A percentile compares a stretch with the other conserved stretches of the same genome.
These are phyloP conservation scores for Acronicta psi DNA, from an alignment of 2,888 invertebrate genomes.

Conservation along the genomic window DNA sequence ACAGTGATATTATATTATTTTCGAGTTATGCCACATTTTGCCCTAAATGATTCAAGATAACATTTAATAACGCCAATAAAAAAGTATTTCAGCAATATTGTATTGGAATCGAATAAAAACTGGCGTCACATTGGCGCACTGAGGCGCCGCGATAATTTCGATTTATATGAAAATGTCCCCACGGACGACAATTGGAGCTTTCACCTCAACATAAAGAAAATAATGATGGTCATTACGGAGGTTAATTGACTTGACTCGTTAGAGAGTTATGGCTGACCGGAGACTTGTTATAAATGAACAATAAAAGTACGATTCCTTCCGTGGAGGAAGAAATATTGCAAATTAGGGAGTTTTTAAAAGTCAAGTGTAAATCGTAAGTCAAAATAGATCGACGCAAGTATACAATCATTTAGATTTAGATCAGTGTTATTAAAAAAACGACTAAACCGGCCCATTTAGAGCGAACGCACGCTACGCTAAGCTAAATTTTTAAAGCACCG, in stretches of 20 bases:
- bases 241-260: constrained; percentile 32
- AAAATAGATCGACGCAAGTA: too few species aligned
- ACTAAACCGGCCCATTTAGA: too few species aligned
- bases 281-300: background rate
- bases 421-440: too few species aligned
- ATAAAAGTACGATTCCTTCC: background rate
- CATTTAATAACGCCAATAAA: constrained; percentile 46
- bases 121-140: constrained; percentile 15
- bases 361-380: background rate
- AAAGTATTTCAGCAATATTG: constrained; percentile 44
- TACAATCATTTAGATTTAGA: too few species aligned
- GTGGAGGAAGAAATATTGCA: background rate
- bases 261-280: constrained; percentile 15
- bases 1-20: too few species aligned
- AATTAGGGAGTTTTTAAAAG: background rate
- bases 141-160: constrained; percentile 40
- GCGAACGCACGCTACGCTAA: too few species aligned
- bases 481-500: constrained; percentile 22
- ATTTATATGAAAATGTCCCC: constrained; percentile 54
- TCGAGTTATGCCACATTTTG: constrained; percentile 1
- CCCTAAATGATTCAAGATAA: constrained; percentile 16
- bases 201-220: constrained; percentile 26
- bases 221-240: constrained; percentile 38
- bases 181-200: constrained; percentile 24
- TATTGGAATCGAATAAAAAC: constrained; percentile 54